These are phyloP conservation scores for Arctopsyche grandis DNA, from an alignment of 1,140 invertebrate species.

Conservation along the genomic window DNA sequence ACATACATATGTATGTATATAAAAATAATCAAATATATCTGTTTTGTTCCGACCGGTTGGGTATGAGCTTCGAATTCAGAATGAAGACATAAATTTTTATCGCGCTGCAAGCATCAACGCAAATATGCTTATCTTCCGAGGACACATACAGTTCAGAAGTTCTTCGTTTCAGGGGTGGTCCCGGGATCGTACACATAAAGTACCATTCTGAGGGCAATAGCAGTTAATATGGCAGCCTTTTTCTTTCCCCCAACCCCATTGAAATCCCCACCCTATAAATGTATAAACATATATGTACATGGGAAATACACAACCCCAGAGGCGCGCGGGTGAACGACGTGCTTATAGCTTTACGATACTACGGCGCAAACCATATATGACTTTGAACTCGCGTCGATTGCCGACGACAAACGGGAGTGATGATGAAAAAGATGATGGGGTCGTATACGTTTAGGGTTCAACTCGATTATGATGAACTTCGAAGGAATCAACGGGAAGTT, in stretches of 20 bases:
- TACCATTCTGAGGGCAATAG: constrained; percentile 42
- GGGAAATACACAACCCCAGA: constrained; percentile 32
- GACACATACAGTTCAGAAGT: constrained; percentile 28
- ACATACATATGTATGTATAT: no score
- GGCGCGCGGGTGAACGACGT: constrained; percentile 32
- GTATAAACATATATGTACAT: not conserved
- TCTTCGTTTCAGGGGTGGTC: not conserved
- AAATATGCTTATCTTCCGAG: constrained; percentile 39
- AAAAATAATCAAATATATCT: not conserved
- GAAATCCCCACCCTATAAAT: not conserved
- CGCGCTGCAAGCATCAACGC: not conserved
- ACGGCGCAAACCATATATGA: constrained; percentile 41
- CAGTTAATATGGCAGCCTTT: constrained; percentile 38
- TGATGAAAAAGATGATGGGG: not conserved
- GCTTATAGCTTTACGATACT: constrained; percentile 52
- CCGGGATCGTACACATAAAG: constrained; percentile 27
- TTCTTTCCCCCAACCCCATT: constrained; percentile 23
- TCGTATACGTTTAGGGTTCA: not conserved
- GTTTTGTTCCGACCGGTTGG: not conserved
- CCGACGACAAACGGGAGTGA: not conserved
- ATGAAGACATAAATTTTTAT: constrained; percentile 7
- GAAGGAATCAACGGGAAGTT: no score
- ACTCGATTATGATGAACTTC: constrained; percentile 4
- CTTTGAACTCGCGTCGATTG: constrained; percentile 18
- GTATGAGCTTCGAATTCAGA: not conserved